phyloP scores from a whole-genome alignment of 1,140 invertebrate genomes.

The Thaumatotibia leucotreta region DNA sequence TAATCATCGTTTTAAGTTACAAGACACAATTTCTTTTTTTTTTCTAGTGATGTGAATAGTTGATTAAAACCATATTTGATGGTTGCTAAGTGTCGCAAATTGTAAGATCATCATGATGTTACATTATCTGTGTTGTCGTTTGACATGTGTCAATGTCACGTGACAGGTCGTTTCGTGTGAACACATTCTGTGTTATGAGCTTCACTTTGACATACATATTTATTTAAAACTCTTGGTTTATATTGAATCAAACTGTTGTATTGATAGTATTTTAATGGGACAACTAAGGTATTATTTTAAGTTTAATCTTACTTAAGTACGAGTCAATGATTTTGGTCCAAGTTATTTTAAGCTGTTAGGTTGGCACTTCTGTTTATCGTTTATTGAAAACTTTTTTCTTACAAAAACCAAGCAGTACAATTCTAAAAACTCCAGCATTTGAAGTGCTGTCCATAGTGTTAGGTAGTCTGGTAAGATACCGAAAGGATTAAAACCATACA shows the following conservation, averaged over 20 bases:
- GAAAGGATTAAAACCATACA: background rate
- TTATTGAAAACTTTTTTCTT: background rate
- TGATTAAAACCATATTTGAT: background rate
- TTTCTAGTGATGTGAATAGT: background rate
- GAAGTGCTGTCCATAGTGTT: too few relatives aligned
- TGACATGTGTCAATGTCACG: background rate
- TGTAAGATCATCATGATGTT: background rate
- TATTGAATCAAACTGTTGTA: slow-evolving; percentile 6
- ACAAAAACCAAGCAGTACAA: background rate
- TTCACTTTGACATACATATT: background rate
- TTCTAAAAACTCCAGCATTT: too few relatives aligned
- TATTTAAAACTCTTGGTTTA: slow-evolving; percentile 14
- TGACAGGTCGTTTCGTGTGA: background rate
- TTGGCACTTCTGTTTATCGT: background rate
- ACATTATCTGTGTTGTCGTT: background rate
- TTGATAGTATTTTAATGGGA: slow-evolving; percentile 16
- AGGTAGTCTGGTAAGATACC: background rate
- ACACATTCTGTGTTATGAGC: background rate
- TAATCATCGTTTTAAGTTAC: too few relatives aligned
- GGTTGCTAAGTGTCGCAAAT: background rate
- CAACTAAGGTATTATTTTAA: slow-evolving; percentile 19
- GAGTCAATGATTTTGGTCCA: slow-evolving; percentile 26
- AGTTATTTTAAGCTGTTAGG: slow-evolving; percentile 23
- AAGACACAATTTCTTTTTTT: background rate
- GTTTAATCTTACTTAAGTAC: slow-evolving; percentile 18